Conservation (phyloP, 2,797 vertebrate species). For the Spheniscus humboldti region DNA sequence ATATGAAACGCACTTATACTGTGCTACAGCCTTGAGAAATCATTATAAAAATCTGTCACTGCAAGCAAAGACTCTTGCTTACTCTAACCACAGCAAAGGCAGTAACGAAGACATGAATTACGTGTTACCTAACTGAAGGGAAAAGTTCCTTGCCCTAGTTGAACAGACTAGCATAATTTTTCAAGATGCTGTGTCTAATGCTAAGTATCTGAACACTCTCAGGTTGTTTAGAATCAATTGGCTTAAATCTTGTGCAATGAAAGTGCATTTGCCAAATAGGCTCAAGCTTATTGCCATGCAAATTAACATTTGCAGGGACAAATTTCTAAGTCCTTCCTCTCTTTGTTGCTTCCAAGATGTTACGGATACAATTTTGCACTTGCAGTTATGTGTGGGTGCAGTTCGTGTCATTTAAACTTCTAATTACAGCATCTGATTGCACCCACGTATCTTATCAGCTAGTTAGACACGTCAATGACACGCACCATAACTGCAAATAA, state of each 20-base stretch:
- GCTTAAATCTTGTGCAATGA: constrained; percentile 47
- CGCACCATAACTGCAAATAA: constrained; percentile 39
- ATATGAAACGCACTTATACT: neutral
- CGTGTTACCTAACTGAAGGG: neutral
- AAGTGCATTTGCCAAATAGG: constrained; percentile 34
- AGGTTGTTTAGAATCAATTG: constrained; percentile 49
- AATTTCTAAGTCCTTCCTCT: constrained; percentile 30
- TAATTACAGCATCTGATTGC: constrained; percentile 60
- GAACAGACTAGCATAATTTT: constrained; percentile 31
- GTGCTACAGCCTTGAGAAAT: constrained; percentile 39
- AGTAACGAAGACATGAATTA: neutral
- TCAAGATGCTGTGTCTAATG: constrained; percentile 1
- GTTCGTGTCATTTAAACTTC: constrained; percentile 65
- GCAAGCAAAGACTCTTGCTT: neutral
- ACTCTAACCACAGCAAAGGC: neutral
- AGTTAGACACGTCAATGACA: constrained; percentile 56
- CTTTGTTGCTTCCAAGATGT: constrained; percentile 49
- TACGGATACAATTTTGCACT: constrained; percentile 44
- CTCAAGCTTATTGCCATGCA: constrained; percentile 30
- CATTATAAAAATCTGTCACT: constrained; percentile 8
- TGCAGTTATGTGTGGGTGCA: constrained; percentile 56
- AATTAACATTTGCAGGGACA: constrained; percentile 43
- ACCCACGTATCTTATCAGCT: constrained; percentile 58
- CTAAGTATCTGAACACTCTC: constrained; percentile 19
- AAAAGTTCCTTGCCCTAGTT: constrained; percentile 41